phyloP scores from a whole-genome alignment of 1,140 invertebrate genomes.

The Aethina tumida region DNA sequence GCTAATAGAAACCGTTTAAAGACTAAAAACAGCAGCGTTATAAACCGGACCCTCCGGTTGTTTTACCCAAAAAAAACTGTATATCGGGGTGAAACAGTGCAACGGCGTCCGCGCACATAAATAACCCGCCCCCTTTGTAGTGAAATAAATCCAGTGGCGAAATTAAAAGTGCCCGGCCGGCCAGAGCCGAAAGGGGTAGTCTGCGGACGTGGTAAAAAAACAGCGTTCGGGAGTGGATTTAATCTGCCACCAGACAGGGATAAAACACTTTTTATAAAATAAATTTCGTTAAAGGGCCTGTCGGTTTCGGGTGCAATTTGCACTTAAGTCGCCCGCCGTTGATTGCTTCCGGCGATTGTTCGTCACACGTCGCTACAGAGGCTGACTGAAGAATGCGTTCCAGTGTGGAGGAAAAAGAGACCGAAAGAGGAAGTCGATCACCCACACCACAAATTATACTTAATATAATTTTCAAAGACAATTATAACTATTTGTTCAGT shows the following conservation, averaged over 20 bases:
- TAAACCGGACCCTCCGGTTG: not conserved
- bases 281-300: not conserved
- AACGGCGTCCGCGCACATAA: not conserved
- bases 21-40: not conserved
- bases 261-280: conserved; percentile 1
- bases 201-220: not conserved
- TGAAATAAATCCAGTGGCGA: conserved; percentile 3
- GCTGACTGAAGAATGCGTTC: not conserved
- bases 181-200: conserved; percentile 3
- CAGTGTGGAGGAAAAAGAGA: not conserved
- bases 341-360: not conserved
- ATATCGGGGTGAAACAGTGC: not conserved
- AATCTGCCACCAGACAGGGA: conserved; percentile 2
- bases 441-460: not conserved
- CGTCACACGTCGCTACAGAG: not conserved
- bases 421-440: not conserved
- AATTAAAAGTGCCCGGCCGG: conserved; percentile 2
- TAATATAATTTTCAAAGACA: no score
- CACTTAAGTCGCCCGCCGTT: not conserved
- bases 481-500: no score
- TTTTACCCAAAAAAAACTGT: not conserved
- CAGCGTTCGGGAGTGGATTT: conserved; percentile 2
- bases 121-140: not conserved
- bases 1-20: not conserved
- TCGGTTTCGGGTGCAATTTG: not conserved